Conservation (phyloP, 1,140 invertebrate genomes). For the Pentalonia nigronervosa region DNA sequence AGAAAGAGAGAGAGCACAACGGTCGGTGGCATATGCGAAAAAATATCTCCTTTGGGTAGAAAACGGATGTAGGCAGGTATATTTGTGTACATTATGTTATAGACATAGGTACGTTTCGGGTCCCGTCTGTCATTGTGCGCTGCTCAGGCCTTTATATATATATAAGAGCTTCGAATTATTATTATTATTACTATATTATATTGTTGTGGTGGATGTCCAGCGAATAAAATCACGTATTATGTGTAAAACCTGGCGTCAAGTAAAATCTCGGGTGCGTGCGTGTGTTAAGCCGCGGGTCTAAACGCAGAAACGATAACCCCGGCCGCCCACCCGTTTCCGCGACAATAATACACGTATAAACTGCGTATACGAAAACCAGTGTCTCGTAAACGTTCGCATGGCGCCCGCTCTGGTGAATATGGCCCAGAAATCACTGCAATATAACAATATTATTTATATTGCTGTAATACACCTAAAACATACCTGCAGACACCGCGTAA, state of each 20-base stretch:
- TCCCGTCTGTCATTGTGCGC: slow-evolving; percentile 15
- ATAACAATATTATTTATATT: background rate
- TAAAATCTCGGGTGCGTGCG: background rate
- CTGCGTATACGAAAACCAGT: slow-evolving; percentile 13
- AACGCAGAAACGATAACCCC: slow-evolving; percentile 45
- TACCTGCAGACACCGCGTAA: background rate
- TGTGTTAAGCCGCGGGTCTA: background rate
- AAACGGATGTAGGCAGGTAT: slow-evolving; percentile 30
- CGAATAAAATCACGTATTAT: slow-evolving; percentile 31
- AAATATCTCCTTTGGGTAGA: slow-evolving; percentile 15
- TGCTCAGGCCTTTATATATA: background rate
- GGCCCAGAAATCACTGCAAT: background rate
- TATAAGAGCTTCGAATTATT: background rate
- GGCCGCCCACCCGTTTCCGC: slow-evolving; percentile 56
- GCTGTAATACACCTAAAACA: background rate
- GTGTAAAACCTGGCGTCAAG: slow-evolving; percentile 31
- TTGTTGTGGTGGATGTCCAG: background rate
- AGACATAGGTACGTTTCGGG: slow-evolving; percentile 1
- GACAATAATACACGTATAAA: background rate
- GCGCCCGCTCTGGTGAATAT: background rate
- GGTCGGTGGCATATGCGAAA: background rate
- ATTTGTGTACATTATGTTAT: background rate
- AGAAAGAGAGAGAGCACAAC: background rate
- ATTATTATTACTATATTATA: background rate
- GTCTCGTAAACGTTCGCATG: slow-evolving; percentile 41